Conservation (phyloP, 2,888 invertebrate genomes). For the Apodemia mormo region DNA sequence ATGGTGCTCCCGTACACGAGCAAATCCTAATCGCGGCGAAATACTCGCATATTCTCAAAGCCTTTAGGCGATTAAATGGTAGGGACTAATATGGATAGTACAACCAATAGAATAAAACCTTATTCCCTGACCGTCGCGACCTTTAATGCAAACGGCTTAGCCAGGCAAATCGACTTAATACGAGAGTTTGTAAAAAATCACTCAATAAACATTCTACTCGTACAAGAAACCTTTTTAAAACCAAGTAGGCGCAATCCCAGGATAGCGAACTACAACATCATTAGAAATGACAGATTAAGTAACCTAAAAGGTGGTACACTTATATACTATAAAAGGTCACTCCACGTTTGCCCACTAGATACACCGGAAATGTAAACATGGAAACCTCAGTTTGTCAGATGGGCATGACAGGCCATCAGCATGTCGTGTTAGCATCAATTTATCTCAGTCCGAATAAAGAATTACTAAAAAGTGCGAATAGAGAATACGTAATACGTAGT, state of each 20-base stretch:
- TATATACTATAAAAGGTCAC: neutral
- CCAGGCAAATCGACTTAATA: conserved; percentile 13
- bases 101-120: too few species aligned
- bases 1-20: too few species aligned
- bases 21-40: too few species aligned
- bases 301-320: neutral
- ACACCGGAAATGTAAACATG: neutral
- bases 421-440: too few species aligned
- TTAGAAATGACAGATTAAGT: neutral
- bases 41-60: too few species aligned
- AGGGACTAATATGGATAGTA: neutral
- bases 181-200: conserved; percentile 17
- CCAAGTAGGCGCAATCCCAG: conserved; percentile 15
- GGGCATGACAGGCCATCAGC: neutral
- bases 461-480: too few species aligned
- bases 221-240: conserved; percentile 20
- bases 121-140: conserved; percentile 8
- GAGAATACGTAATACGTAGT: too few species aligned
- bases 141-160: conserved; percentile 18
- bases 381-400: neutral
- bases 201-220: conserved; percentile 1
- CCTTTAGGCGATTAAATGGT: neutral
- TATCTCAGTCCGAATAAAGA: too few species aligned
- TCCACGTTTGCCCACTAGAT: neutral
- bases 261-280: too few species aligned